Evolutionary conservation across 2,797 vertebrate species (phyloP).

Genomic region (Heliangelus exortis): DNA sequence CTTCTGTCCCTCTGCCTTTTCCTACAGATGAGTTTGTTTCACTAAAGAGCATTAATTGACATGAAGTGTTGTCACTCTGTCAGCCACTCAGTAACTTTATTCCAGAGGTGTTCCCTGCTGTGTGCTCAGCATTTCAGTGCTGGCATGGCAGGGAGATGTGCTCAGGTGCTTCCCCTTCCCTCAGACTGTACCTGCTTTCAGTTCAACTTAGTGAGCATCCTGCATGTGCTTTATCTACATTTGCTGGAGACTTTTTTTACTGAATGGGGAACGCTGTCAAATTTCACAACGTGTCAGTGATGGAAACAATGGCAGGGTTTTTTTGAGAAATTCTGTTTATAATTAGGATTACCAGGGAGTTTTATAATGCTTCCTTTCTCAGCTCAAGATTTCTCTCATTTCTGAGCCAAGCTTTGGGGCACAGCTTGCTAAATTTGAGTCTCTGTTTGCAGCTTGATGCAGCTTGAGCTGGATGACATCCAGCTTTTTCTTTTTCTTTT

Average conservation of each 20-base stretch:
- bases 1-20: neutral
- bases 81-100: neutral
- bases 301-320: rapidly evolving
- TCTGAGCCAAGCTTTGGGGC: neutral
- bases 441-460: neutral
- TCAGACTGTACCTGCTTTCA: neutral
- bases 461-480: neutral
- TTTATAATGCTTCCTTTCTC: neutral
- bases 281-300: rapidly evolving
- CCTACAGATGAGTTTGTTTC: rapidly evolving
- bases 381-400: neutral
- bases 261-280: neutral
- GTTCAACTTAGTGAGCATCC: neutral
- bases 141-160: neutral
- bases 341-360: neutral
- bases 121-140: neutral
- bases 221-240: rapidly evolving
- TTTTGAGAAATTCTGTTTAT: neutral
- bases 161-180: neutral
- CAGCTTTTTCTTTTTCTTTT: neutral
- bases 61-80: neutral
- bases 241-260: neutral
- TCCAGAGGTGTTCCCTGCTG: neutral
- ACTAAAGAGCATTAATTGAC: neutral
- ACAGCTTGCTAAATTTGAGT: neutral